Percentiles rank a stretch among this genome's conserved stretches.
These are phyloP conservation scores for Reticulitermes speratus DNA, from an alignment of 1,140 invertebrate species.

Conservation along the genomic window DNA sequence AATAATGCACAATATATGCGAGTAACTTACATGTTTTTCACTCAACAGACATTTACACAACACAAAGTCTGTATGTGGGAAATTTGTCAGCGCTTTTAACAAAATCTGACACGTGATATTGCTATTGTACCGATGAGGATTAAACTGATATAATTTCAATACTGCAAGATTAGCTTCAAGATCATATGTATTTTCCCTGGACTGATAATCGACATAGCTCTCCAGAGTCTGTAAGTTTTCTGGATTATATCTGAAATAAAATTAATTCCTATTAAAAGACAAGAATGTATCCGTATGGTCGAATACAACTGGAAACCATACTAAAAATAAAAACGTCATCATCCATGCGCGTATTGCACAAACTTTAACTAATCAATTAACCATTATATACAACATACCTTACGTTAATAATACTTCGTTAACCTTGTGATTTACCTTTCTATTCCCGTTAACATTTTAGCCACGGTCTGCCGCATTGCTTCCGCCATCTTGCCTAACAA, in stretches of 20 bases:
- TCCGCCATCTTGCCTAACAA: conserved; percentile 57
- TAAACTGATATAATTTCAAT: conserved; percentile 89
- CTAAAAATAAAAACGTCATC: no score
- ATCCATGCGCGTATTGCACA: no score
- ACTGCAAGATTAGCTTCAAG: conserved; percentile 95
- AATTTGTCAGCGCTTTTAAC: conserved; percentile 91
- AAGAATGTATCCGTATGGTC: conserved; percentile 27
- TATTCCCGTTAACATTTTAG: conserved; percentile 72
- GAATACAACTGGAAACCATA: no score
- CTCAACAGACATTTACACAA: conserved; percentile 93
- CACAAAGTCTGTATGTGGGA: conserved; percentile 96
- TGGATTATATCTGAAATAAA: conserved; percentile 81
- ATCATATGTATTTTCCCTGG: conserved; percentile 91
- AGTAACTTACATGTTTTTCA: conserved; percentile 70
- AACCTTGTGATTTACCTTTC: conserved; percentile 88
- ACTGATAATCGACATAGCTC: conserved; percentile 90
- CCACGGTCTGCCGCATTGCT: conserved; percentile 72
- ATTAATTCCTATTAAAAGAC: no score
- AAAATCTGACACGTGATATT: conserved; percentile 83
- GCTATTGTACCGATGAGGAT: conserved; percentile 83
- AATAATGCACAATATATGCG: no score
- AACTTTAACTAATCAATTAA: no score
- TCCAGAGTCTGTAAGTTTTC: conserved; percentile 87
- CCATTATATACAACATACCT: no score
- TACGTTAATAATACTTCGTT: conserved; percentile 59